These are phyloP conservation scores for Diplosoma virens DNA, from an alignment of 23 tunicate genomes.

Conservation along the genomic window DNA sequence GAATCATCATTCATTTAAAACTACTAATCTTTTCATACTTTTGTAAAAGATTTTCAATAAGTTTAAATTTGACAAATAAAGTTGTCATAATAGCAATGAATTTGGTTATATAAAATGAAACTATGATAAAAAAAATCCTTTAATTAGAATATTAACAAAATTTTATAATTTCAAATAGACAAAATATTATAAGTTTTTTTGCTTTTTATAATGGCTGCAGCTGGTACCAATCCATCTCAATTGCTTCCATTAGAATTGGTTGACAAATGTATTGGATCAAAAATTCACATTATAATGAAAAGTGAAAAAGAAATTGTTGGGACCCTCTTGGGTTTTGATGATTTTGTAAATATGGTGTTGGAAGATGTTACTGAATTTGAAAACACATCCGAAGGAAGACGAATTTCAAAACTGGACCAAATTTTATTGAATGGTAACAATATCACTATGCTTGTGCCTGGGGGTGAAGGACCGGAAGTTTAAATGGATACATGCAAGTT, in stretches of 20 bases:
- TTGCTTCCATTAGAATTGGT: constrained; percentile 82
- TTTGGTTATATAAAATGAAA: too few relatives aligned
- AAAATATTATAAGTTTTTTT: too few relatives aligned
- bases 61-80: too few relatives aligned
- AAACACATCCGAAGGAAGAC: constrained; percentile 87
- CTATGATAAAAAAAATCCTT: too few relatives aligned
- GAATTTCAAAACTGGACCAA: constrained; percentile 92
- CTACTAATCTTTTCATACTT: too few relatives aligned
- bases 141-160: too few relatives aligned
- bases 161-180: too few relatives aligned
- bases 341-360: constrained; percentile 93
- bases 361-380: constrained; percentile 98
- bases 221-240: constrained; percentile 68
- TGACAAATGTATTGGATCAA: constrained; percentile 97
- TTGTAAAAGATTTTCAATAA: too few relatives aligned
- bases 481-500: too few relatives aligned
- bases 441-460: constrained; percentile 96
- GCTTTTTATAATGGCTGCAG: constrained; percentile 28
- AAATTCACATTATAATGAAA: constrained; percentile 96
- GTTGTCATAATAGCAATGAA: too few relatives aligned
- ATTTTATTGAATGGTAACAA: constrained; percentile 94
- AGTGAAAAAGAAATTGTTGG: constrained; percentile 98
- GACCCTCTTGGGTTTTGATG: constrained; percentile 96
- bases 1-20: too few relatives aligned
- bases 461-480: constrained; percentile 96